A percentile compares a stretch with the other conserved stretches of the same genome.
Evolutionary conservation across 2,888 invertebrate genomes (phyloP).

Genomic region (Drosophila bunnanda): DNA sequence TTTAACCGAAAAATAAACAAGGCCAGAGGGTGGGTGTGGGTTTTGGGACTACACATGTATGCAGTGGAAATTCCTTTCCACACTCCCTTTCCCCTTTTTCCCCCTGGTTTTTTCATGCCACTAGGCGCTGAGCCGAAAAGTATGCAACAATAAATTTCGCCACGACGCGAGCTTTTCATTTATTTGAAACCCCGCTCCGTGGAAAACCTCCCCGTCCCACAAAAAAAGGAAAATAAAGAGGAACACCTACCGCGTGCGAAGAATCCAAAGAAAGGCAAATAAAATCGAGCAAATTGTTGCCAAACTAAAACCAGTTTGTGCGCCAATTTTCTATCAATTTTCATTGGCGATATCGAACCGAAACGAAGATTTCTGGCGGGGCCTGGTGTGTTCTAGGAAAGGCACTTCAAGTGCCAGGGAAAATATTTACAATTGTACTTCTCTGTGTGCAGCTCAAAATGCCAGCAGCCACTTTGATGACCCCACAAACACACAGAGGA

Average conservation of each 20-base stretch:
- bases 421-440: slow-evolving; percentile 64
- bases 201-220: not conserved
- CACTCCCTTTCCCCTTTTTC: not conserved
- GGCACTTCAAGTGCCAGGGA: slow-evolving; percentile 29
- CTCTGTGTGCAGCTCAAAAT: slow-evolving; percentile 50
- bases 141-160: slow-evolving; percentile 77
- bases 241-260: slow-evolving; percentile 3
- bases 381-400: not conserved
- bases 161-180: slow-evolving; percentile 55
- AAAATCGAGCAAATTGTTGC: slow-evolving; percentile 58
- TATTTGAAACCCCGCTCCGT: slow-evolving; percentile 30
- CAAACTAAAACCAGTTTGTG: slow-evolving; percentile 69
- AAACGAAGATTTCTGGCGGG: not conserved
- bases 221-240: slow-evolving; percentile 10
- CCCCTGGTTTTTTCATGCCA: slow-evolving; percentile 48
- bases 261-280: slow-evolving; percentile 17
- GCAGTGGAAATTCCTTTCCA: slow-evolving; percentile 42
- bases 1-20: slow-evolving; percentile 76
- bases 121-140: slow-evolving; percentile 75
- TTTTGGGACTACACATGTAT: slow-evolving; percentile 48
- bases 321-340: slow-evolving; percentile 79
- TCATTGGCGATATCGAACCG: slow-evolving; percentile 25
- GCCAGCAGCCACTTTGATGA: slow-evolving; percentile 46
- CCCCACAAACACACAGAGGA: slow-evolving; percentile 9
- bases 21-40: slow-evolving; percentile 21